phyloP scores from a whole-genome alignment of 2,888 invertebrate species.

The Arenicola marina region DNA sequence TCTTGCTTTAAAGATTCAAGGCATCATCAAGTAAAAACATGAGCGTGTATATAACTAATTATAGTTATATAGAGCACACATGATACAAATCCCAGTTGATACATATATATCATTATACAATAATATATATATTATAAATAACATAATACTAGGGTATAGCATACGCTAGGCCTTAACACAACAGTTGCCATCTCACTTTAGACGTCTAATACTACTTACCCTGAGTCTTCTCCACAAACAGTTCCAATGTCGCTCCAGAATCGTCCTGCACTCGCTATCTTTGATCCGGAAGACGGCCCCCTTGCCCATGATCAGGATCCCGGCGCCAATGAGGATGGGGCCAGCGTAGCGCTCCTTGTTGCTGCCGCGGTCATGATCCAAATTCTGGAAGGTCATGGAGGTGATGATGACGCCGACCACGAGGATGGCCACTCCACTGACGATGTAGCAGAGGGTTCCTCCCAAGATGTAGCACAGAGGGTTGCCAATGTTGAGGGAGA shows the following conservation, averaged over 20 bases:
- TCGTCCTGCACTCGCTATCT: slow-evolving; percentile 14
- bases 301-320: slow-evolving; percentile 43
- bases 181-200: too few species aligned
- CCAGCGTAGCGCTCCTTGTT: slow-evolving; percentile 46
- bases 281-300: slow-evolving; percentile 36
- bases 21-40: too few species aligned
- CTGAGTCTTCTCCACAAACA: slow-evolving; percentile 6
- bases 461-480: slow-evolving; percentile 43
- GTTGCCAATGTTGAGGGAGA: slow-evolving; percentile 32
- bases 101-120: too few species aligned
- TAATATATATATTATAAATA: too few species aligned
- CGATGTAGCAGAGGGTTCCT: slow-evolving; percentile 45
- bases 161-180: too few species aligned
- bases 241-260: slow-evolving; percentile 13
- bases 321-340: slow-evolving; percentile 44
- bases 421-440: slow-evolving; percentile 42
- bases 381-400: slow-evolving; percentile 46
- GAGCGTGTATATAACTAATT: too few species aligned
- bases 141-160: too few species aligned
- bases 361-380: slow-evolving; percentile 40
- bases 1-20: too few species aligned
- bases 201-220: slow-evolving; percentile 13
- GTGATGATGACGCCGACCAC: slow-evolving; percentile 50
- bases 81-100: too few species aligned
- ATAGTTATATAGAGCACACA: too few species aligned